Evolutionary conservation across 92 coral and sea anemone genomes (phyloP), one percentile per base, ranked within the genome.

Genomic region (Pocillopora grandis): DNA sequence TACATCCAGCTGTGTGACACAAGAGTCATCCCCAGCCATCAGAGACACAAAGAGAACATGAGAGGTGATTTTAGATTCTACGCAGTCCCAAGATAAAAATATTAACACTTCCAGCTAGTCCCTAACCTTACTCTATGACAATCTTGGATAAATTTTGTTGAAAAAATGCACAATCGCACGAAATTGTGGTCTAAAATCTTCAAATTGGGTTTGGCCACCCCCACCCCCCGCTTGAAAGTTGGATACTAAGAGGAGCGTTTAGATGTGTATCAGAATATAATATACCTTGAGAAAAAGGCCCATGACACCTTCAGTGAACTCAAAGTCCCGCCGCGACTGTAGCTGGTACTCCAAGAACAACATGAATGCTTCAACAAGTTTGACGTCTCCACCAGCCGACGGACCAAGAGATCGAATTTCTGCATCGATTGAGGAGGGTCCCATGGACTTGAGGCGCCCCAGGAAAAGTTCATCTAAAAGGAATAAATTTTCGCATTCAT

Each of bases 391-490:
- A 12, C 98, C 99, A 80, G 94, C 89, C 37, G 90, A 95, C 2
- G 99, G 99, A 58, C 95, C 85, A 13, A 96, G 86, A 66, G 92
- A 90, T 62, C 99, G 93, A 74, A 94, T 80, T 66, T 94, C 98
- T 21, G 92, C 84, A 63, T 96, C 99, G 35, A 96, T 90, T n/a
- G 95, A 91, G 5, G 99, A 96, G 4, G 98, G 99, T 27, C 99
- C 99, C 89, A 92, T 84, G 6, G 88, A 77, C 78, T 96, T 93
- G 60, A 96, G 89, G 48, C 78, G 78, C 37, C 76, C 83, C 85
- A 90, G 86, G 17, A 96, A 65, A 27, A 93, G 88, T 12, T 92
- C 92, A 79, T 94, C 99, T 96, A 80, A 35, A 74, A 72, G 35
- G 56, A 56, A 36, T 57, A 37, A n/a, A 37, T 42, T 42, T 42